Base-by-base conservation (phyloP, 2,888 invertebrate species). In the Venusia cambrica region DNA sequence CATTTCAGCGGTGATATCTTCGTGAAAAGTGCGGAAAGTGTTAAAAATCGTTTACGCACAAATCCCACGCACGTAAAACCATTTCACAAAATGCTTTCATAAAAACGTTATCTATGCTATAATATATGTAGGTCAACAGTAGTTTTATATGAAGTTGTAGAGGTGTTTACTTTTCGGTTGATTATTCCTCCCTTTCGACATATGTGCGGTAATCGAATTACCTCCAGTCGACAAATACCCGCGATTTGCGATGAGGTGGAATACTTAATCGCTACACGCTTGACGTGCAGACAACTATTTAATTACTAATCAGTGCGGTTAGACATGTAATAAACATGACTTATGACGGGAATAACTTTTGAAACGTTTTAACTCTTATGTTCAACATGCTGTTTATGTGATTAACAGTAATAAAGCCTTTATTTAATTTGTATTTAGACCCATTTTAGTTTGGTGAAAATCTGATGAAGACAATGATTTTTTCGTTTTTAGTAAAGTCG, bases 41-140 rank as follows among this genome's bases (percentile, higher is more conserved):
- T 57, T 59, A 56, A 54, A 62, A 63, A 62, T 61, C 70, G 74
- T 76, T 72, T 62, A 73, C 77, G 87, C 85, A 85, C 83, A 87
- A 85, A 77, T 81, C 87, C 87, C 87, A 87, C 85, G 81, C 76
- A 78, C 72, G 74, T 81, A 87, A 87, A 87, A 87, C 87, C 87
- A 87, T 87, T 87, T 87, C 87, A 87, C 87, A 73, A 80, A 75
- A 83, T 81, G 85, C 85, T 87, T 87, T 87, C 85, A 79, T 74
- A 61, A 49, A 54, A 45, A 47, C 49, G 39, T 48, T 33, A 24
- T 53, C 46, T 53, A 45, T 54, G 54, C 46, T 53, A 45, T 54
- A 54, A 22, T 56, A 43, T 53, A 46, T 51, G 40, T 58, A 51
- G 48, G 53, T 49, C n/a, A n/a, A 19, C 14, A 8, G 26, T 42